Percentiles rank a stretch among this genome's conserved stretches.
phyloP scores from a whole-genome alignment of 1,140 invertebrate genomes.

The Halyomorpha halys region DNA sequence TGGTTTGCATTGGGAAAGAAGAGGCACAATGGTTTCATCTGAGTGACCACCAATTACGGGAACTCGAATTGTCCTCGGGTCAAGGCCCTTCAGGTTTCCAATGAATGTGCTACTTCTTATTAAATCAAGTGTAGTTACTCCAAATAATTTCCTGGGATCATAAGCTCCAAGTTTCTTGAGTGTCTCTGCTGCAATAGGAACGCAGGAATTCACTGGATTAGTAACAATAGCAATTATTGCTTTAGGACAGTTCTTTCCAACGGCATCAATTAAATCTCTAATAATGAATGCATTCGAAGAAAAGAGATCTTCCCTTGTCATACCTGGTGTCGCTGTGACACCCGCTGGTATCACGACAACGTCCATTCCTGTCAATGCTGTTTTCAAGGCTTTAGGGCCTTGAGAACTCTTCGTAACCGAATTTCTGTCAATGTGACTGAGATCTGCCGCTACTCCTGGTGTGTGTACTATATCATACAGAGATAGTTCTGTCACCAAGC shows the following conservation, averaged over 20 bases:
- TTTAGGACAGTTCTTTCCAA: constrained; percentile 78
- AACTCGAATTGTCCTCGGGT: constrained; percentile 59
- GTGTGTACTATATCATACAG: constrained; percentile 93
- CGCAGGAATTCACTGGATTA: constrained; percentile 95
- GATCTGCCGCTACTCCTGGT: constrained; percentile 94
- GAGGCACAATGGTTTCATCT: constrained; percentile 92
- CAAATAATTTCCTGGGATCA: constrained; percentile 86
- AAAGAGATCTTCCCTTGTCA: constrained; percentile 94
- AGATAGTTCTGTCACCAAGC: constrained; percentile 69
- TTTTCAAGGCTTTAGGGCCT: constrained; percentile 55
- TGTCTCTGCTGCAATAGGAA: constrained; percentile 93
- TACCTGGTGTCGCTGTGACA: constrained; percentile 92
- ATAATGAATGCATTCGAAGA: constrained; percentile 98
- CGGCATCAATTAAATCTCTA: constrained; percentile 69
- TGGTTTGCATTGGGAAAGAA: constrained; percentile 85
- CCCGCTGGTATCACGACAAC: constrained; percentile 96
- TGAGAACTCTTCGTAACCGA: constrained; percentile 73
- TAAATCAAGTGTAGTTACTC: constrained; percentile 92
- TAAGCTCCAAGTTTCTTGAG: constrained; percentile 81
- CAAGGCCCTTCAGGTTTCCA: constrained; percentile 34
- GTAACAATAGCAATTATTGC: constrained; percentile 93
- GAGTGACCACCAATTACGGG: constrained; percentile 98
- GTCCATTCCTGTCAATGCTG: constrained; percentile 56
- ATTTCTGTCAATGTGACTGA: constrained; percentile 90
- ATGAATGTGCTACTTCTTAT: constrained; percentile 92